phyloP scores from a whole-genome alignment of 1,140 invertebrate genomes.

The Lordiphosa collinella region DNA sequence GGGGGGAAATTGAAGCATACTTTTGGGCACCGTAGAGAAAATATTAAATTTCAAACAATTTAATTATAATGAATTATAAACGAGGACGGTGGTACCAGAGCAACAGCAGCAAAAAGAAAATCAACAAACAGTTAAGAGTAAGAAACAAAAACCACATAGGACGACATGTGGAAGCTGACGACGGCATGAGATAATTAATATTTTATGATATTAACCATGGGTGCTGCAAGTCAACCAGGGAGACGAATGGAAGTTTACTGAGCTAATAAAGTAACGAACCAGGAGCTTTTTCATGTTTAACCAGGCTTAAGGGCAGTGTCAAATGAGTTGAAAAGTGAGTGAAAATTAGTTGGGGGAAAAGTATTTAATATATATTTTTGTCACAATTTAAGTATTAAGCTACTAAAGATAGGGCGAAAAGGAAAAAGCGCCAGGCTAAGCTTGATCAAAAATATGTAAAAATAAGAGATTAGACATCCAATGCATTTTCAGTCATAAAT shows the following conservation, averaged over 20 bases:
- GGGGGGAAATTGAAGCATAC: constrained; percentile 16
- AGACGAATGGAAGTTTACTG: constrained; percentile 43
- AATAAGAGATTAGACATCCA: too few relatives aligned
- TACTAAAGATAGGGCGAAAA: too few relatives aligned
- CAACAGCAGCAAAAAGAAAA: constrained; percentile 40
- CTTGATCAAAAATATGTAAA: too few relatives aligned
- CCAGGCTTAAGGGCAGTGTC: constrained; percentile 40
- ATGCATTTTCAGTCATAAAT: too few relatives aligned
- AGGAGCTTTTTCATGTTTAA: constrained; percentile 49
- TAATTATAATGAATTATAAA: constrained; percentile 77
- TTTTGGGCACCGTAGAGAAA: constrained; percentile 47
- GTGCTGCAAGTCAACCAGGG: constrained; percentile 10
- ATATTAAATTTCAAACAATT: constrained; percentile 74
- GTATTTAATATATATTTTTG: too few relatives aligned
- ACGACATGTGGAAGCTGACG: constrained; percentile 21
- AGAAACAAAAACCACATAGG: constrained; percentile 36
- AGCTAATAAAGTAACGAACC: constrained; percentile 50
- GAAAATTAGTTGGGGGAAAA: too few relatives aligned
- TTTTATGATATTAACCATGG: constrained; percentile 70
- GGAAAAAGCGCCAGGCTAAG: too few relatives aligned
- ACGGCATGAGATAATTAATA: constrained; percentile 68
- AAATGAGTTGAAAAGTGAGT: constrained; percentile 5
- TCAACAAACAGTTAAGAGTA: constrained; percentile 22
- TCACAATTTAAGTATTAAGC: too few relatives aligned
- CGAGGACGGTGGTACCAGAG: constrained; percentile 32